Evolutionary conservation across 2,113 vertebrate genomes (phyloP), one percentile per base, ranked within the genome.

Genomic region (Morone saxatilis): DNA sequence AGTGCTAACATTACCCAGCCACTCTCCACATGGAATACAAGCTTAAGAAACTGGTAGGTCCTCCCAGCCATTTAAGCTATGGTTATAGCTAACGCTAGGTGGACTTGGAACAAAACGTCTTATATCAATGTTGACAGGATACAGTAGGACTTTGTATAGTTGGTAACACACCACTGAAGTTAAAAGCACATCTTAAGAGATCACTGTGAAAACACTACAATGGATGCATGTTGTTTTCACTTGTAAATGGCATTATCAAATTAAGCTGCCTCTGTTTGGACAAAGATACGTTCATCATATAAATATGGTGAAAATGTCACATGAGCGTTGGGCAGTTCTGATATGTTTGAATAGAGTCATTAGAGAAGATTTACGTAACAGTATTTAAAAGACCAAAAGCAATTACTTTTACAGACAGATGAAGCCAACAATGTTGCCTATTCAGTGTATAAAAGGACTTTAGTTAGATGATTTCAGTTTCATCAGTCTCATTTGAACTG

Each of bases 401-500:
- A 20, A 50, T 36, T 59, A 60, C 31, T 51, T 50, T 50, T 12
- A 31, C 38, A 54, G 50, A 43, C 31, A 59, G 41, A 71, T 17
- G 4, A 45, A 72, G 7, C 38, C 14, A 68, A 4, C 22, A 25
- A 20, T 31, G 72, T 63, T 36, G 8, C 22, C n/a, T 54, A 3
- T 13, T 60, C 36, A 2, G 2, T 16, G 20, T 57, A 36, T 68
- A 10, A 67, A n/a, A 22, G 22, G 38, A 17, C 12, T 31, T 53
- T 7, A 38, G 57, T 63, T 2, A 48, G 59, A 71, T n/a, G n/a
- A 51, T 53, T 17, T 38, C 38, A 86, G 60, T 40, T 25, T 61
- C 60, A 60, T n/a, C n/a, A n/a, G n/a, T n/a, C 41, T 59, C 43
- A n/a, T 71, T 36, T 71, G n/a, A 66, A 47, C 10, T n/a, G 10